These are phyloP conservation scores for Synergus umbraculus DNA, from an alignment of 2,888 invertebrate species.

Conservation along the genomic window DNA sequence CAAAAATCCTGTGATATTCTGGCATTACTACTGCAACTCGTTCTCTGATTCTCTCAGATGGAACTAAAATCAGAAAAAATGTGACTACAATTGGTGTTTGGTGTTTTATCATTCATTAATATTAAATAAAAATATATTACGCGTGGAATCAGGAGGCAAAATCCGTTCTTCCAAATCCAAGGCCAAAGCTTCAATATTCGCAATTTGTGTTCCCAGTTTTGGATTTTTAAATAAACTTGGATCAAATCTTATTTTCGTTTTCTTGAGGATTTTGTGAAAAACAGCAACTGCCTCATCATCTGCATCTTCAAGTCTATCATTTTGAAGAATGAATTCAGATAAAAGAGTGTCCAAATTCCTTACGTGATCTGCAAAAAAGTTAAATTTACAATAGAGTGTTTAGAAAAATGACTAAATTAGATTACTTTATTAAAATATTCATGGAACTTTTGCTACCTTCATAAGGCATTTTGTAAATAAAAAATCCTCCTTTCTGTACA, in stretches of 20 bases:
- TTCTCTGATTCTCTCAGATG: constrained; percentile 7
- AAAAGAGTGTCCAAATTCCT: constrained; percentile 45
- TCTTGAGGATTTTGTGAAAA: constrained; percentile 50
- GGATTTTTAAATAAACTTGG: constrained; percentile 53
- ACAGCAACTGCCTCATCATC: constrained; percentile 48
- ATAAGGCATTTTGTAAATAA: constrained; percentile 54
- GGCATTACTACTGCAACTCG: not conserved
- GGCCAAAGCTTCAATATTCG: constrained; percentile 60
- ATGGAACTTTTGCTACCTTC: constrained; percentile 45
- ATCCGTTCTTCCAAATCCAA: constrained; percentile 43
- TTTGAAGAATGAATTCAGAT: constrained; percentile 27
- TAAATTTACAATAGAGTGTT: not conserved
- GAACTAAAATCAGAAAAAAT: not conserved
- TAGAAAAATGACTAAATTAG: constrained; percentile 6
- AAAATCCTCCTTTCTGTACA: constrained; percentile 59
- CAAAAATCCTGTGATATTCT: not conserved
- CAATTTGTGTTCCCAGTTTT: constrained; percentile 51
- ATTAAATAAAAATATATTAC: constrained; percentile 12
- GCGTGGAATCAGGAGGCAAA: constrained; percentile 22
- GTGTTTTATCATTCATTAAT: not conserved
- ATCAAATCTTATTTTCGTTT: constrained; percentile 42
- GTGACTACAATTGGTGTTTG: too few species aligned
- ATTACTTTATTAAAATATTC: not conserved
- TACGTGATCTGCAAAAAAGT: constrained; percentile 51
- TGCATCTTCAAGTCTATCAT: constrained; percentile 26